Percentiles rank a stretch among this genome's conserved stretches.
phyloP scores from a whole-genome alignment of 2,113 vertebrate species.

The Erythrolamprus reginae region DNA sequence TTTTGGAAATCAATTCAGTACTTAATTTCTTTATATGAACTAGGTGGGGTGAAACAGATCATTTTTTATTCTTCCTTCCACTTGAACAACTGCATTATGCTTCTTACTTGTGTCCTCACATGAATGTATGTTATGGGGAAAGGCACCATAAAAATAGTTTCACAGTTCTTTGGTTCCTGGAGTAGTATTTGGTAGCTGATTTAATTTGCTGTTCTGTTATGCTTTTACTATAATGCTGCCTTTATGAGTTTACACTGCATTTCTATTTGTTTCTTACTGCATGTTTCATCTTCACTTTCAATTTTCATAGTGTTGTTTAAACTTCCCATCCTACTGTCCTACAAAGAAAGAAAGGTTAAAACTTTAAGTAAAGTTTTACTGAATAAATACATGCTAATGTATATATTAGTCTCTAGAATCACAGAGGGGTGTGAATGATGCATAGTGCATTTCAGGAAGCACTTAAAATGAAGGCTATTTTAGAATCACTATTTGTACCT shows the following conservation, averaged over 20 bases:
- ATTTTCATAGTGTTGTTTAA: neutral
- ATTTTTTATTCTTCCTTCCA: conserved; percentile 2
- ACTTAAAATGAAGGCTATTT: neutral
- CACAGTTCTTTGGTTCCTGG: neutral
- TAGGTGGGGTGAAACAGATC: neutral
- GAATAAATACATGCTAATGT: neutral
- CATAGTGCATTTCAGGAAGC: neutral
- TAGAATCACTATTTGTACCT: neutral
- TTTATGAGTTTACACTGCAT: neutral
- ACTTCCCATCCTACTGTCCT: neutral
- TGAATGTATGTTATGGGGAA: neutral
- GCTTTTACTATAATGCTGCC: neutral
- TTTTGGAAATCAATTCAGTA: neutral
- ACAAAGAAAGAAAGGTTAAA: neutral
- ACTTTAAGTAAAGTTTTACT: neutral
- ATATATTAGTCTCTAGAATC: neutral
- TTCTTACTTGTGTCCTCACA: conserved; percentile 12
- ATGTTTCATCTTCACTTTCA: neutral
- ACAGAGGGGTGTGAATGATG: neutral
- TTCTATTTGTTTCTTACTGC: neutral
- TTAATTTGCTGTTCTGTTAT: neutral
- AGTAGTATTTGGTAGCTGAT: neutral
- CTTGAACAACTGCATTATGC: neutral
- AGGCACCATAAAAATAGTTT: neutral
- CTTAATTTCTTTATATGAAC: neutral